Evolutionary conservation across 2,888 invertebrate genomes (phyloP).

Genomic region (Cerceris ruficornis): DNA sequence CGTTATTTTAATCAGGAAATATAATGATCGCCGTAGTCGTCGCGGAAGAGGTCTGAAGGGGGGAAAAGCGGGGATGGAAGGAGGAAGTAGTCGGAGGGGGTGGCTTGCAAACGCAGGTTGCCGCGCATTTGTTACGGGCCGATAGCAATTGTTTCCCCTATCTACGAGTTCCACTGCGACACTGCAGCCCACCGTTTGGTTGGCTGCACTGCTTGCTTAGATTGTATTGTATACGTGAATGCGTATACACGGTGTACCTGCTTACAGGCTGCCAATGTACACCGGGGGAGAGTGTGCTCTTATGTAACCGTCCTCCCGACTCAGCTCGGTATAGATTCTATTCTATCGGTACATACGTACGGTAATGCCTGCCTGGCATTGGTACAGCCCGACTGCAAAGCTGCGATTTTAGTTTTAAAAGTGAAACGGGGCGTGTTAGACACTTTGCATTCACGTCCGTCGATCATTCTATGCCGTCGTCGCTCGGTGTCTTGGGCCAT

Average conservation of each 20-base stretch:
- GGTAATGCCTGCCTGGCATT: conserved; percentile 57
- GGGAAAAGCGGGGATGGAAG: conserved; percentile 1
- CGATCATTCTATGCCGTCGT: neutral
- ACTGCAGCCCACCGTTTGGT: conserved; percentile 71
- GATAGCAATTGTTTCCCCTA: conserved; percentile 79
- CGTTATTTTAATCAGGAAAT: conserved; percentile 73
- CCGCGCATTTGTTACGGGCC: conserved; percentile 77
- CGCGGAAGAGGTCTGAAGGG: conserved; percentile 4
- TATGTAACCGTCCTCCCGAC: conserved; percentile 63
- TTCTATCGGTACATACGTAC: conserved; percentile 73
- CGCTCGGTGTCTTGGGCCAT: neutral
- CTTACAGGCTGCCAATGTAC: conserved; percentile 53
- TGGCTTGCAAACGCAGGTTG: conserved; percentile 68
- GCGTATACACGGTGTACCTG: conserved; percentile 64
- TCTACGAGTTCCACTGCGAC: conserved; percentile 78
- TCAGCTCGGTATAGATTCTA: conserved; percentile 67
- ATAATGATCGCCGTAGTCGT: conserved; percentile 67
- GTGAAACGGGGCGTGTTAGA: neutral
- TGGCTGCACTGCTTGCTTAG: conserved; percentile 66
- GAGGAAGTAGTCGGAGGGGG: conserved; percentile 40
- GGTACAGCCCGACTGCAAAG: conserved; percentile 60
- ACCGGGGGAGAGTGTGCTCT: conserved; percentile 54
- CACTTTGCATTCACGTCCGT: neutral
- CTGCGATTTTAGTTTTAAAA: conserved; percentile 4
- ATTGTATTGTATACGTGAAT: conserved; percentile 64